A percentile compares a stretch with the other conserved stretches of the same genome.
Evolutionary conservation across 53 echinoderm and acorn worm species (phyloP).

Genomic region (Pentamera pediparva): DNA sequence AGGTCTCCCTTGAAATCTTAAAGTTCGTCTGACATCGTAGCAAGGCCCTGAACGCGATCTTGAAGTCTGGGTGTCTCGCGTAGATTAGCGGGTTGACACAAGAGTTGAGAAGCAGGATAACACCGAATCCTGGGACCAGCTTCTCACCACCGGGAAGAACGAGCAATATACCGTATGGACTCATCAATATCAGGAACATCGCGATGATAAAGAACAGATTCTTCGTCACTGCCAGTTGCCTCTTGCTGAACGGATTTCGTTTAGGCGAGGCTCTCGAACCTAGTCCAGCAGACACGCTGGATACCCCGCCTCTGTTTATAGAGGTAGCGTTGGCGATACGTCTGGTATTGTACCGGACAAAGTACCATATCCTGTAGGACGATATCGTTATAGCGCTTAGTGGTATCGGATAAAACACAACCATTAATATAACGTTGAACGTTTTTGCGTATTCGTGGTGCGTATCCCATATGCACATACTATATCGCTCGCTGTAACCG

Average conservation of each 20-base stretch:
- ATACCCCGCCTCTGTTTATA: neutral
- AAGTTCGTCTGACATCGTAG: conserved; percentile 38
- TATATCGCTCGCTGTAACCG: conserved; percentile 63
- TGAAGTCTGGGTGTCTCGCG: conserved; percentile 67
- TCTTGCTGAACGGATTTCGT: conserved; percentile 40
- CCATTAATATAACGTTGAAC: conserved; percentile 60
- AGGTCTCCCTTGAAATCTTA: conserved; percentile 17
- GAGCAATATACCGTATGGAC: conserved; percentile 63
- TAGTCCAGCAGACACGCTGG: conserved; percentile 25
- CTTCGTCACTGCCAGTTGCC: conserved; percentile 83
- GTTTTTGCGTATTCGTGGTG: conserved; percentile 51
- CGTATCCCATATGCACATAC: conserved; percentile 80
- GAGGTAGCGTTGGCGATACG: conserved; percentile 44
- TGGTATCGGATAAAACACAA: conserved; percentile 60
- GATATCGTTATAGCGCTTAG: conserved; percentile 29
- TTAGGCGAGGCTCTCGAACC: conserved; percentile 3
- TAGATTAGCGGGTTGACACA: conserved; percentile 82
- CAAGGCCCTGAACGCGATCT: conserved; percentile 41
- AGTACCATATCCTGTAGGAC: conserved; percentile 60
- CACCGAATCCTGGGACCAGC: conserved; percentile 60
- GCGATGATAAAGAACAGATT: conserved; percentile 75
- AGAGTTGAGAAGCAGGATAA: conserved; percentile 61
- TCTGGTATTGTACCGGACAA: conserved; percentile 55
- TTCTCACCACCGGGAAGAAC: conserved; percentile 68
- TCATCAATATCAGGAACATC: conserved; percentile 58